A percentile compares a stretch with the other conserved stretches of the same genome.
These are phyloP conservation scores for Polypedilum vanderplanki DNA, from an alignment of 1,140 invertebrate species.

Conservation along the genomic window DNA sequence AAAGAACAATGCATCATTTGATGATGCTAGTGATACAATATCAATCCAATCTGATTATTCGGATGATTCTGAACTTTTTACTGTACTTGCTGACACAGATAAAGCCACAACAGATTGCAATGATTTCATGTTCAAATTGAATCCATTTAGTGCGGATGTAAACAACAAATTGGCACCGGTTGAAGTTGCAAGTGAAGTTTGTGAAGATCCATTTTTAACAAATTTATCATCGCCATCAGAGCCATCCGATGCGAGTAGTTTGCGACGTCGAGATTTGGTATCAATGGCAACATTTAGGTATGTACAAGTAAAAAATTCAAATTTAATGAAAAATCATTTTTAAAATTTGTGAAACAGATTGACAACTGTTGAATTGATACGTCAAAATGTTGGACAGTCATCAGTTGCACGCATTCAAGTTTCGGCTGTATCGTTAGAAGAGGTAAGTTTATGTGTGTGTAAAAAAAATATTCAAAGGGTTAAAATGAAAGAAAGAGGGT, in stretches of 20 bases:
- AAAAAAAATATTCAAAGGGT: too few relatives aligned
- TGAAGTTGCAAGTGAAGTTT: conserved; percentile 78
- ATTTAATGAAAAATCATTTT: neutral
- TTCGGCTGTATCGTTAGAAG: conserved; percentile 65
- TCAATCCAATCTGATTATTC: conserved; percentile 68
- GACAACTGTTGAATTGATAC: conserved; percentile 71
- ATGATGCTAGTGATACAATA: conserved; percentile 62
- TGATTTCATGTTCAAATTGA: conserved; percentile 53
- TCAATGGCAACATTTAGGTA: conserved; percentile 46
- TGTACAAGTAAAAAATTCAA: neutral
- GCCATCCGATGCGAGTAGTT: conserved; percentile 69
- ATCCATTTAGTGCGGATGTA: conserved; percentile 43
- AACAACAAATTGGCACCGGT: conserved; percentile 48
- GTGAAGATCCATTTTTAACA: conserved; percentile 62
- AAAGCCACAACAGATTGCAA: conserved; percentile 58
- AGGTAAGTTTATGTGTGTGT: conserved; percentile 39
- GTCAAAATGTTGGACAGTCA: conserved; percentile 68
- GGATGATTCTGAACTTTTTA: conserved; percentile 71
- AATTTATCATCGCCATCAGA: conserved; percentile 66
- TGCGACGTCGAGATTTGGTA: conserved; percentile 68
- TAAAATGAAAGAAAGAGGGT: too few relatives aligned
- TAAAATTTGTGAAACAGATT: conserved; percentile 45
- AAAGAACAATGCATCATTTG: conserved; percentile 53
- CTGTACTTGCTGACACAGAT: conserved; percentile 56
- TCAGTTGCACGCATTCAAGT: conserved; percentile 69